Conservation (phyloP, 2,888 invertebrate species). For the Branchellion lobata region DNA sequence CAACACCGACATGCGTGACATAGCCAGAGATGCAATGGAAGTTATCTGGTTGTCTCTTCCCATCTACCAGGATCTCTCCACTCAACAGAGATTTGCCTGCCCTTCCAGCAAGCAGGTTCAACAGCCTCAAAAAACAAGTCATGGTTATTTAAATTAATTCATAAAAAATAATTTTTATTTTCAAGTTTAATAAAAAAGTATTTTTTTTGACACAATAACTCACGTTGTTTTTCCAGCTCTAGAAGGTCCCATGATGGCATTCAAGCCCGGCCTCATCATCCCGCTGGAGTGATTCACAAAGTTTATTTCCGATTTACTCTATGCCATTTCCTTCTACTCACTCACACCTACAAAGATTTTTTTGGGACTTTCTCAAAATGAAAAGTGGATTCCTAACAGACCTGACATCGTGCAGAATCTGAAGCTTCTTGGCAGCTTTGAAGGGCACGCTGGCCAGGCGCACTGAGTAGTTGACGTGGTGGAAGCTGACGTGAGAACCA, state of each 20-base stretch:
- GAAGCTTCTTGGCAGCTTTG: background rate
- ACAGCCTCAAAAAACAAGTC: constrained; percentile 48
- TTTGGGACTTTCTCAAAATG: too few relatives aligned
- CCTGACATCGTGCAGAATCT: constrained; percentile 12
- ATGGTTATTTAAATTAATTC: too few relatives aligned
- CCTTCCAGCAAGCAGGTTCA: constrained; percentile 52
- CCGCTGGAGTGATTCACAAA: constrained; percentile 54
- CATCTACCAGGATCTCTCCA: constrained; percentile 60
- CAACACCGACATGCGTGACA: constrained; percentile 58
- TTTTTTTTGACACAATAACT: too few relatives aligned
- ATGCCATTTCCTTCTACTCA: too few relatives aligned
- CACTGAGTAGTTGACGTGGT: too few relatives aligned
- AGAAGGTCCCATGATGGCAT: constrained; percentile 61
- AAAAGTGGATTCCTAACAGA: background rate
- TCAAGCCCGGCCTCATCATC: constrained; percentile 60
- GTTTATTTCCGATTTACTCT: too few relatives aligned
- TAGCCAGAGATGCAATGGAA: constrained; percentile 63
- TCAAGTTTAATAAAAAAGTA: too few relatives aligned
- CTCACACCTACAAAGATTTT: too few relatives aligned
- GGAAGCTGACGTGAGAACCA: too few relatives aligned
- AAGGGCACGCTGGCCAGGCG: too few relatives aligned
- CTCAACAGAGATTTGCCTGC: constrained; percentile 45
- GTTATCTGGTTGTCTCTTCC: constrained; percentile 58
- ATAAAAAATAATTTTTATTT: too few relatives aligned
- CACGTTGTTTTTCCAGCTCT: constrained; percentile 63